Percentiles rank a stretch among this genome's conserved stretches.
Conservation (phyloP, 2,888 invertebrate genomes). For the Notodonta ziczac region DNA sequence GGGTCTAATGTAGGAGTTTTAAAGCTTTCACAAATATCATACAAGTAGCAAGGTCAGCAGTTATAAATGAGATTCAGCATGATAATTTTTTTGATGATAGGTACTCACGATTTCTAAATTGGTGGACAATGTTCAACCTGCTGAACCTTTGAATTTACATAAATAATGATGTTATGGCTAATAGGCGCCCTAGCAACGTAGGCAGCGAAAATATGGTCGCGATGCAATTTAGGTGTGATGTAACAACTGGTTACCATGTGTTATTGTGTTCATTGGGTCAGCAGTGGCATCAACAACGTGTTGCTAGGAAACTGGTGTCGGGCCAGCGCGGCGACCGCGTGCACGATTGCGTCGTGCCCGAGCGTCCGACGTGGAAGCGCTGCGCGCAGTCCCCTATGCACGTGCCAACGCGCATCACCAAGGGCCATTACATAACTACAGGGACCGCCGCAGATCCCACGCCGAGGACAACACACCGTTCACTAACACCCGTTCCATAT, state of each 20-base stretch:
- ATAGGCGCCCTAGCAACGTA: conserved; percentile 64
- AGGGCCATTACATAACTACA: conserved; percentile 78
- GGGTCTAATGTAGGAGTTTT: conserved; percentile 14
- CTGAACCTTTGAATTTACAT: conserved; percentile 32
- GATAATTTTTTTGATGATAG: conserved; percentile 16
- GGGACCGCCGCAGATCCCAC: conserved; percentile 56
- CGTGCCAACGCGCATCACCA: conserved; percentile 61
- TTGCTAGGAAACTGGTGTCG: conserved; percentile 81
- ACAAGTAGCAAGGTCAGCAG: background rate
- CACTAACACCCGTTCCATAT: conserved; percentile 77
- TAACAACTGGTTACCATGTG: conserved; percentile 77
- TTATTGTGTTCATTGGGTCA: conserved; percentile 80
- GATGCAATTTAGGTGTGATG: conserved; percentile 70
- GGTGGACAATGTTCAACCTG: conserved; percentile 39
- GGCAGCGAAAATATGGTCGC: conserved; percentile 49
- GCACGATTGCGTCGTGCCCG: conserved; percentile 57
- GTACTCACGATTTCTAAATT: conserved; percentile 45
- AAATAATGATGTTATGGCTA: conserved; percentile 58
- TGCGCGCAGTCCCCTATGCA: conserved; percentile 72
- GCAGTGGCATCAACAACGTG: conserved; percentile 80
- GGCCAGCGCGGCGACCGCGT: conserved; percentile 58
- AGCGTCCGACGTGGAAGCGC: conserved; percentile 75
- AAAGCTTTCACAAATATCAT: background rate
- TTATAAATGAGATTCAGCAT: background rate
- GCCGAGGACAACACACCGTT: conserved; percentile 59